Evolutionary conservation across 2,797 vertebrate species (phyloP), one percentile per base, ranked within the genome.

Genomic region (Hippopotamyrus pictus): DNA sequence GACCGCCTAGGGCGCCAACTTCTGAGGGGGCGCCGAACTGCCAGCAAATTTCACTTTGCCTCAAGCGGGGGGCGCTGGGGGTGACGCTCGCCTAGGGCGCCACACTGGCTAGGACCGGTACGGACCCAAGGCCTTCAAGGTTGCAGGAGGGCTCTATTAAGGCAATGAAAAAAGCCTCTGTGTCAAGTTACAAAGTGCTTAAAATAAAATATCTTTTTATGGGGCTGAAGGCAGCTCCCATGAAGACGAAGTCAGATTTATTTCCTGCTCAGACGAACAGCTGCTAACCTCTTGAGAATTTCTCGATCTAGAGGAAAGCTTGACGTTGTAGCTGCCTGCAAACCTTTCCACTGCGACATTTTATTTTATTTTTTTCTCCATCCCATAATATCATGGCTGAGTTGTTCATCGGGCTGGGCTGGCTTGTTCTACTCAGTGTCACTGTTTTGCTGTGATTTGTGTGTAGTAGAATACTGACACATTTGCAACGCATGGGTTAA

Each of bases 211-310:
- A 2, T 69, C 17, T 69, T 50, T 87, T 87, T 86, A 54, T 86
- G 29, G 83, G n/a, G 12, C 37, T n/a, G 37, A 17, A 6, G 82
- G 54, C 22, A 46, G 50, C 89, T 73, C 89, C 89, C 89, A 53
- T 51, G 44, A 76, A 54, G 84, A 87, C 48, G 84, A 9, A 65
- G 57, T 85, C 57, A 86, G 65, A 87, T 89, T 86, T 86, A 86
- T 86, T 37, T 44, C 48, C 48, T 37, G 48, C 62, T 11, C n/a
- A 12, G 22, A 50, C 4, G 48, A 89, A 89, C 89, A 89, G 89
- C 89, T 89, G 89, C 89, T 89, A 89, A 89, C 89, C 89, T 89
- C 89, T 87, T 57, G 48, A 59, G 89, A 89, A 89, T 87, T 87
- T 89, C 84, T 89, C 50, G 7, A 83, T 17, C 82, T 8, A 5